phyloP scores from a whole-genome alignment of 1,140 invertebrate species.

The Ostrea denselamellosa region DNA sequence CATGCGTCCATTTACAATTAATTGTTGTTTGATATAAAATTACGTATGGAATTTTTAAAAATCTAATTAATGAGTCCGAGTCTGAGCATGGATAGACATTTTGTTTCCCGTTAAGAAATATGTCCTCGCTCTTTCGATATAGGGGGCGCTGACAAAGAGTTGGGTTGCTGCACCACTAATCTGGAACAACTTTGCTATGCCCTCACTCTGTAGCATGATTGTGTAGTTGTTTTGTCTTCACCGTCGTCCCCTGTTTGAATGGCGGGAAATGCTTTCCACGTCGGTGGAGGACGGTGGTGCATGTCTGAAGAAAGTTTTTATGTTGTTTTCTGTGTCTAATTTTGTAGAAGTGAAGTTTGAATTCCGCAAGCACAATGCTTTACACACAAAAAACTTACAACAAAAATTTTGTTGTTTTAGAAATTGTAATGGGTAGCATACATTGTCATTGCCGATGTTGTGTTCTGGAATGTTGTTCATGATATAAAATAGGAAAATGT shows the following conservation, averaged over 20 bases:
- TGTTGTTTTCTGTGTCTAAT: constrained; percentile 15
- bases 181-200: background rate
- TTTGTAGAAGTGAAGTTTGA: background rate
- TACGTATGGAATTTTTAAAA: too few relatives aligned
- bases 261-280: background rate
- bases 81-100: background rate
- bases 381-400: background rate
- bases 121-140: background rate
- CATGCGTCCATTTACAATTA: background rate
- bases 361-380: background rate
- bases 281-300: background rate
- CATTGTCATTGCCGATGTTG: too few relatives aligned
- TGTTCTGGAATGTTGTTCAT: too few relatives aligned
- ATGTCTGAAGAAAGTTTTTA: background rate
- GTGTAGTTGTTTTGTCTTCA: background rate
- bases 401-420: background rate
- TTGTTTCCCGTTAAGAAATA: background rate
- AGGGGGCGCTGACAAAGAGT: background rate
- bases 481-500: too few relatives aligned
- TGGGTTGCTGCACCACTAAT: constrained; percentile 16
- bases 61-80: too few relatives aligned
- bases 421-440: background rate
- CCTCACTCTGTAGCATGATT: constrained; percentile 4
- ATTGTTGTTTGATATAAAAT: background rate
- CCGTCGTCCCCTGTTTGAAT: background rate